These are phyloP conservation scores for Metellina segmentata DNA, from an alignment of 2,888 invertebrate species.

Conservation along the genomic window DNA sequence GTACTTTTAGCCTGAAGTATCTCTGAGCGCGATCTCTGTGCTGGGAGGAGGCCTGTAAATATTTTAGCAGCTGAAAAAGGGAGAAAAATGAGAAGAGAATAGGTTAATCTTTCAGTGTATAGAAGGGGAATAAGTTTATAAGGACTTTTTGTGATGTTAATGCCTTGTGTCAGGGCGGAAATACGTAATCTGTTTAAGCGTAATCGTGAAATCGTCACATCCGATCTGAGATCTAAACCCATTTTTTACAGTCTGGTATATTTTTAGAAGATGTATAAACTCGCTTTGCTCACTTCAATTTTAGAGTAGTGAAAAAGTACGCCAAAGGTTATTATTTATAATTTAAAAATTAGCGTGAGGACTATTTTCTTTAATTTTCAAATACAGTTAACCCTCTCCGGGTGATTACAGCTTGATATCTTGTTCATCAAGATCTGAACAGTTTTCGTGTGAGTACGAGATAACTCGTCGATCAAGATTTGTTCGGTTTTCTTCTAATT, in stretches of 20 bases:
- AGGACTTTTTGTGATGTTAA: slow-evolving; percentile 12
- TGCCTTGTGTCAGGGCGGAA: slow-evolving; percentile 3
- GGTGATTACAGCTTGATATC: no score
- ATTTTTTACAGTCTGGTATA: not conserved
- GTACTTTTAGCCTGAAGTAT: slow-evolving; percentile 11
- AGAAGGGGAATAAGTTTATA: not conserved
- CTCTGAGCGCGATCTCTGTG: slow-evolving; percentile 37
- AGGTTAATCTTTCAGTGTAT: not conserved
- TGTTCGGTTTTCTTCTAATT: no score
- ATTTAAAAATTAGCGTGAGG: no score
- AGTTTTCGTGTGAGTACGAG: no score
- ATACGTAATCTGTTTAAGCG: not conserved
- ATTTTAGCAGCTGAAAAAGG: slow-evolving; percentile 48
- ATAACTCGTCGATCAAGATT: no score
- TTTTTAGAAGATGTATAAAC: no score
- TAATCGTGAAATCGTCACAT: slow-evolving; percentile 2
- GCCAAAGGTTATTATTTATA: no score
- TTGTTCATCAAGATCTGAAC: no score
- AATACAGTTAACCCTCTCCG: no score
- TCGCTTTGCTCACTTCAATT: no score
- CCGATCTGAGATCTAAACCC: not conserved
- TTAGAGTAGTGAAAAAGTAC: no score
- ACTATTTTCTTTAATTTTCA: no score
- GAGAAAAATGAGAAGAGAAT: slow-evolving; percentile 15
- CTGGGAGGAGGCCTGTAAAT: slow-evolving; percentile 40